Conservation (phyloP, 2,888 invertebrate species). For the Eulithis testata region DNA sequence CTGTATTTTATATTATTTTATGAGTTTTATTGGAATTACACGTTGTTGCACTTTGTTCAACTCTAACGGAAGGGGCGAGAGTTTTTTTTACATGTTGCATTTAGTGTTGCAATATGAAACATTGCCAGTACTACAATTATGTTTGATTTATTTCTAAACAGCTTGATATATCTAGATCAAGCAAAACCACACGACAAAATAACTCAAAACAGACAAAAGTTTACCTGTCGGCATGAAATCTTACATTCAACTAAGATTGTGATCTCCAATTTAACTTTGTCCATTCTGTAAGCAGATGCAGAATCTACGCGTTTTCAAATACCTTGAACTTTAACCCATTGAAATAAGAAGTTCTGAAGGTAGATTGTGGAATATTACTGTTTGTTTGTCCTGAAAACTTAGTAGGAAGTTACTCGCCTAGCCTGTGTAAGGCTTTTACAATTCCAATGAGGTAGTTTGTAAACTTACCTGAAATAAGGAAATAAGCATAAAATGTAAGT, state of each 20-base stretch:
- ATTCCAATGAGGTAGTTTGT: not conserved
- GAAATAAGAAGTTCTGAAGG: slow-evolving; percentile 6
- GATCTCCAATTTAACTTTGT: slow-evolving; percentile 73
- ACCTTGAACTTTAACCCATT: slow-evolving; percentile 11
- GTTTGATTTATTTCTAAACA: too few relatives aligned
- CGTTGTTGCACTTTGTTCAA: too few relatives aligned
- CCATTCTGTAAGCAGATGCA: slow-evolving; percentile 51
- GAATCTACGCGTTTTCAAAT: slow-evolving; percentile 15
- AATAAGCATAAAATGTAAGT: too few relatives aligned
- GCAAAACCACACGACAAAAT: too few relatives aligned
- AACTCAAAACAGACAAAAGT: too few relatives aligned
- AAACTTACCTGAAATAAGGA: not conserved
- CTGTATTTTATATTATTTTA: too few relatives aligned
- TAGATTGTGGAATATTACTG: not conserved
- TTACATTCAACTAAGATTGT: slow-evolving; percentile 49
- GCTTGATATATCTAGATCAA: too few relatives aligned
- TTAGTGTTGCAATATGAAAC: too few relatives aligned
- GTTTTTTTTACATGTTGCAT: too few relatives aligned
- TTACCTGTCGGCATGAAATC: not conserved
- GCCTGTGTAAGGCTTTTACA: not conserved
- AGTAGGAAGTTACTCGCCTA: not conserved
- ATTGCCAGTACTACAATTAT: too few relatives aligned
- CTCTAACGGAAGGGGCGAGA: too few relatives aligned
- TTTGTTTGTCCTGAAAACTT: slow-evolving; percentile 11
- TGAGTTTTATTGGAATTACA: too few relatives aligned